Base-by-base conservation (phyloP, 2,113 vertebrate genomes). In the Tychaedon coryphoeus region DNA sequence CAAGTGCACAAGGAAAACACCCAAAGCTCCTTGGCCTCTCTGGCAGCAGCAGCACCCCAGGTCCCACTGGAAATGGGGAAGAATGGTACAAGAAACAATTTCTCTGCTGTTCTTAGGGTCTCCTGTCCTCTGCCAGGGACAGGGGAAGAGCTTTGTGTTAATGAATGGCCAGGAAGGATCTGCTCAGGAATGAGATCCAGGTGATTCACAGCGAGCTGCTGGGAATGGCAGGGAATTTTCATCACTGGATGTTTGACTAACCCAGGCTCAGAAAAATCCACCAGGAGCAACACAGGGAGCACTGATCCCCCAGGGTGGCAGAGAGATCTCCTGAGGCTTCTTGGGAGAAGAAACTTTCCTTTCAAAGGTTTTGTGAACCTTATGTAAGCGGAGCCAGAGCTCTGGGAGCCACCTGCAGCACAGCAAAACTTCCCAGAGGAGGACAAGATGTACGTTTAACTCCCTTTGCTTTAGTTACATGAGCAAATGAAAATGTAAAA, bases 61-160 rank as follows among this genome's bases (percentile, higher is more conserved):
- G 28, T 45, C 15, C 20, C 0, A 0, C 56, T 83, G 64, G 43
- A 43, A 58, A 67, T 0, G 1, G 62, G 19, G 33, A 26, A n/a
- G 51, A 51, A 42, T 0, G 5, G 42, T 7, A 8, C 74, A 88
- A 67, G 75, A 58, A 90, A 89, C 8, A 34, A 7, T 15, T 43
- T 24, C 50, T 29, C 42, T 74, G 77, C 78, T 64, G 0, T 12
- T 67, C 5, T 6, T 20, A 7, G 80, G 29, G 18, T 26, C 22
- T 66, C 23, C 47, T 53, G 40, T 33, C 22, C 34, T 9, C 47
- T 54, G 9, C 36, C 38, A 34, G 57, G 60, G 47, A 14, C 50
- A 19, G 16, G 34, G 34, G 17, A 65, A 42, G 53, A 58, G 45
- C 3, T 67, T 10, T 56, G 48, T 25, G 9, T 28, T 51, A 48